Evolutionary conservation across 2,888 invertebrate species (phyloP), one percentile per base, ranked within the genome.

Genomic region (Drosophila mayaguana): DNA sequence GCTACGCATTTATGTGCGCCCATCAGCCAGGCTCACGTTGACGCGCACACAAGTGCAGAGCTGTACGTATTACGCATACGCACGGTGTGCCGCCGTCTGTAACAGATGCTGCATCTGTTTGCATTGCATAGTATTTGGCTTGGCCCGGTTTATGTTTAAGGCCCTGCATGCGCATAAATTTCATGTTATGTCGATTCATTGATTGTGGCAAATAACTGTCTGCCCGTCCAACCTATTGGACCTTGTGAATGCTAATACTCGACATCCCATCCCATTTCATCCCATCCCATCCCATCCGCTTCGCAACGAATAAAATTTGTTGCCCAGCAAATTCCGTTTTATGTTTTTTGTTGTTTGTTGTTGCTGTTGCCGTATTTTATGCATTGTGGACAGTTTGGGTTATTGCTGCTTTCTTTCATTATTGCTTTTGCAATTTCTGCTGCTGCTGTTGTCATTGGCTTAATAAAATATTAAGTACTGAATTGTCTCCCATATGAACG

Each of bases 121-220:
- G 54, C 40, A 20, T 38, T 71, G 72, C 77, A 72, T 55, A 56
- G 20, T 28, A 51, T 62, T 62, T 46, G 63, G 61, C 34, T 69
- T 48, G 48, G 22, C 48, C n/a, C 28, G 28, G 72, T 71, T 67
- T 53, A 55, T 65, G 54, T 69, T 64, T 22, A 25, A 51, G 60
- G 34, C 22, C 57, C 50, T 66, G 81, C 72, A 78, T 72, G 81
- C 63, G 78, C 82, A 85, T 72, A 80, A 72, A 80, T 82, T 80
- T 79, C 28, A 70, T 74, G 75, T 78, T 82, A 81, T 83, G 82
- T 85, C 80, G 82, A 89, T 88, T 89, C 81, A 80, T 75, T 78
- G 76, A 82, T 89, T 90, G 88, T 84, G 84, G 85, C 88, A 85
- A 85, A 89, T 89, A 82, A 79, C 80, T 82, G 88, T 82, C 78